phyloP scores from a whole-genome alignment of 2,888 invertebrate species.

The Leptinotarsa rubiginosa region DNA sequence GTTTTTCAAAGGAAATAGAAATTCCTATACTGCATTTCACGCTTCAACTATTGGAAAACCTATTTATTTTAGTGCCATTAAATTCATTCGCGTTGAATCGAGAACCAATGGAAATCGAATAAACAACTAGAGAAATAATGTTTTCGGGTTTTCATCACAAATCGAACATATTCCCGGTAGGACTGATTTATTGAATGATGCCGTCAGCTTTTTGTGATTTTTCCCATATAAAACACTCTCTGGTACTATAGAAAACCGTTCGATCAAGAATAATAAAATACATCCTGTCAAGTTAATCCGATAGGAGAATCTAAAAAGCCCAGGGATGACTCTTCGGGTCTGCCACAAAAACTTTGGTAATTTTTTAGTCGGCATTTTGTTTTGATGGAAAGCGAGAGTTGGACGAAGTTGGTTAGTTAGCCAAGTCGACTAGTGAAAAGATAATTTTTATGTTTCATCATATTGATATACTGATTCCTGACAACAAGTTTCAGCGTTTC shows the following conservation, averaged over 20 bases:
- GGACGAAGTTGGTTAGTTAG: background rate
- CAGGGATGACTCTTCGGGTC: background rate
- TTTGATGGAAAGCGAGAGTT: background rate
- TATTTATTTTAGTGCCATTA: background rate
- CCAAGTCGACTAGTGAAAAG: too few species aligned
- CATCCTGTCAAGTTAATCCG: background rate
- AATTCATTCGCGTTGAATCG: background rate
- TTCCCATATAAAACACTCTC: background rate
- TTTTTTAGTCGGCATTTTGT: background rate
- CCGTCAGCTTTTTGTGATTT: slow-evolving; percentile 3
- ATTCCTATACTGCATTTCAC: background rate
- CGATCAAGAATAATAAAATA: background rate
- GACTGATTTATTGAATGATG: slow-evolving; percentile 12
- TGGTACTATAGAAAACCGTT: background rate
- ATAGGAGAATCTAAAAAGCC: slow-evolving; percentile 5
- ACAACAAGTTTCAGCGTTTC: too few species aligned
- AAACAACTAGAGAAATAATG: slow-evolving; percentile 4
- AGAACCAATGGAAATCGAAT: slow-evolving; percentile 7
- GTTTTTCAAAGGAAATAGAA: background rate
- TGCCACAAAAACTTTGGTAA: background rate
- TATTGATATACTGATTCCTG: too few species aligned
- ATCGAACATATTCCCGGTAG: slow-evolving; percentile 4
- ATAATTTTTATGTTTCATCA: too few species aligned
- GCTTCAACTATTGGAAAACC: background rate
- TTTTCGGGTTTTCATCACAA: slow-evolving; percentile 1